Percentiles rank a stretch among this genome's conserved stretches.
Evolutionary conservation across 2,888 invertebrate species (phyloP).

Genomic region (Plebejus melissa): DNA sequence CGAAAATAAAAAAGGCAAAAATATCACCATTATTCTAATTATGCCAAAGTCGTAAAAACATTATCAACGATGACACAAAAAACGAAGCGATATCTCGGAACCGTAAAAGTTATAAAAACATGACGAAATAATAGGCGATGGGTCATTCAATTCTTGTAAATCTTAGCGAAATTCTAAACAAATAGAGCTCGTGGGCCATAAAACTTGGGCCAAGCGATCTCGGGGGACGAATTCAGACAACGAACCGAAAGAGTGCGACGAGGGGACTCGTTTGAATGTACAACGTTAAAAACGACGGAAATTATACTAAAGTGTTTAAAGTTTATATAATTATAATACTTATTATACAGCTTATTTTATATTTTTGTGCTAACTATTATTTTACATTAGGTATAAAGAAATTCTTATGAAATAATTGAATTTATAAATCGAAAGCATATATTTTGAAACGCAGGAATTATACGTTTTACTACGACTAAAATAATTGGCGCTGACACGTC

Average conservation of each 20-base stretch:
- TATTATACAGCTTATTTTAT: neutral
- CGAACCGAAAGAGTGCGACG: constrained; percentile 33
- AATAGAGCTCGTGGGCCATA: constrained; percentile 32
- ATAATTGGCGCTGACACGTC: no score
- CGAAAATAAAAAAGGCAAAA: neutral
- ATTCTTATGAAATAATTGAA: no score
- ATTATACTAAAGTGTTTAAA: constrained; percentile 9
- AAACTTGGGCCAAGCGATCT: constrained; percentile 35
- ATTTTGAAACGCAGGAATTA: no score
- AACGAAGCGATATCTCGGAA: neutral
- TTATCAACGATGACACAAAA: neutral
- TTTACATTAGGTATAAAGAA: no score
- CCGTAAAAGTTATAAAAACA: constrained; percentile 15
- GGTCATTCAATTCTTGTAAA: constrained; percentile 25
- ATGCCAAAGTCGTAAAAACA: neutral
- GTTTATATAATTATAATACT: neutral
- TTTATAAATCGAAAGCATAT: no score
- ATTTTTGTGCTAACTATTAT: neutral
- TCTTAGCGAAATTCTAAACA: constrained; percentile 28
- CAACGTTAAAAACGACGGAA: constrained; percentile 17
- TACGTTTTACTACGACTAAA: no score
- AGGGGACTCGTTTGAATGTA: constrained; percentile 34
- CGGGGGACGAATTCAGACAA: constrained; percentile 37
- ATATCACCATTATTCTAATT: neutral
- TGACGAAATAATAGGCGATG: constrained; percentile 12